Base-by-base conservation (phyloP, 2,113 vertebrate genomes). In the Andinoacara biseriatus region DNA sequence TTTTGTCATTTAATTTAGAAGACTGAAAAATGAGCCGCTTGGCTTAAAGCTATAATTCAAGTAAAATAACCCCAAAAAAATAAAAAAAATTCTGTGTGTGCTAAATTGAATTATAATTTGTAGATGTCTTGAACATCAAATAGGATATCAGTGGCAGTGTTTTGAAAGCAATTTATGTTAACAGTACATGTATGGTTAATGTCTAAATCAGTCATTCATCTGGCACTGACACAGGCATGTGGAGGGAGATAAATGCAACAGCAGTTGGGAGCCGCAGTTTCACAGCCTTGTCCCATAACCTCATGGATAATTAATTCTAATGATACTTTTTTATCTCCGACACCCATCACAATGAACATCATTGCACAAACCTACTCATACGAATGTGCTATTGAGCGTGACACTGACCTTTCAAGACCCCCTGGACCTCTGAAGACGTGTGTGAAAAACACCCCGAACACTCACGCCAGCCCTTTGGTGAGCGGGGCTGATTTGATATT, bases 291-390 rank as follows among this genome's bases (percentile, higher is more conserved):
- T 93, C 90, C 85, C 83, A 87, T 92, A 89, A 91, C 88, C 78
- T 79, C 84, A 65, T 74, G 86, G 92, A 92, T 93, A 92, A 94
- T 95, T 92, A 92, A 92, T 92, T 92, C 92, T 92, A 93, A 94
- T 95, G 90, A 93, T 88, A 83, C 78, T 43, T 87, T 91, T 91
- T 88, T 82, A 91, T 92, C 86, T 84, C 84, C 74, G 31, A 92
- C 89, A 91, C 72, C 87, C 88, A 90, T 91, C 90, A 91, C 78
- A 69, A 93, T 93, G 91, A 94, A 93, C 91, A 92, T 92, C 85
- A 91, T 77, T 83, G 90, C 91, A 80, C 85, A 82, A 86, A 86
- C 81, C 84, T 80, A 81, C 83, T 92, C 85, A 78, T 90, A 84
- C 80, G 85, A 92, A 88, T 92, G 93, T 91, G 93, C 91, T 92